These are phyloP conservation scores for Poecilobothrus nobilitatus DNA, from an alignment of 2,888 invertebrate genomes.

Conservation along the genomic window DNA sequence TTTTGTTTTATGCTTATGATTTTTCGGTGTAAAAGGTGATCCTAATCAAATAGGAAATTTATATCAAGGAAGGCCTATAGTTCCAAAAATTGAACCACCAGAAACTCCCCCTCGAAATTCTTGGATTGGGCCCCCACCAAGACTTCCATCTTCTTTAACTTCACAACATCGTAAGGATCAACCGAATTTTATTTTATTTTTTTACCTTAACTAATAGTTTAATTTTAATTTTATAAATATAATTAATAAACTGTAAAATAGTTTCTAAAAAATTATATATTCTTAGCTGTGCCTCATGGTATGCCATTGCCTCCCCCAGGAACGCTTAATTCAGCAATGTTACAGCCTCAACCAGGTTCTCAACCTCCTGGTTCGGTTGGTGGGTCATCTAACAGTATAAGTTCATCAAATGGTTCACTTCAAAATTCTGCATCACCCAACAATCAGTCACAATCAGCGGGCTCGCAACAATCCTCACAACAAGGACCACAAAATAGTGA, in stretches of 20 bases:
- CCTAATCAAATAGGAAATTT: constrained; percentile 41
- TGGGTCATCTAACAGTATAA: constrained; percentile 27
- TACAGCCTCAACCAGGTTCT: constrained; percentile 39
- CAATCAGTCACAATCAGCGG: constrained; percentile 28
- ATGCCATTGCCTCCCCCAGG: constrained; percentile 37
- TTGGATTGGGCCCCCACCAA: constrained; percentile 43
- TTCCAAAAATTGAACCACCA: constrained; percentile 37
- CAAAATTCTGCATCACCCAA: constrained; percentile 31
- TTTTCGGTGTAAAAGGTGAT: constrained; percentile 28
- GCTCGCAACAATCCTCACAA: constrained; percentile 27
- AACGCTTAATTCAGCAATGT: constrained; percentile 31
- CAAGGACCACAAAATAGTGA: constrained; percentile 26
- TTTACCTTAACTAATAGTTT: constrained; percentile 3
- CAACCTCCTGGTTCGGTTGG: constrained; percentile 39
- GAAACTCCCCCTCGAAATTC: constrained; percentile 33
- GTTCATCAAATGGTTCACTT: constrained; percentile 21
- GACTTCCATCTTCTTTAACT: constrained; percentile 30
- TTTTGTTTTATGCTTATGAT: constrained; percentile 23
- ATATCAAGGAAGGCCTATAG: constrained; percentile 41
- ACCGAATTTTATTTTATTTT: constrained; percentile 9
- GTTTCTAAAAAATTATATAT: too few relatives aligned
- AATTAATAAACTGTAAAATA: too few relatives aligned
- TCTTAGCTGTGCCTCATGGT: constrained; percentile 39
- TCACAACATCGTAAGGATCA: constrained; percentile 20
- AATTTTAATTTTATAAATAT: constrained; percentile 16